phyloP scores from a whole-genome alignment of 2,113 vertebrate genomes.

The Scytalopus superciliaris region DNA sequence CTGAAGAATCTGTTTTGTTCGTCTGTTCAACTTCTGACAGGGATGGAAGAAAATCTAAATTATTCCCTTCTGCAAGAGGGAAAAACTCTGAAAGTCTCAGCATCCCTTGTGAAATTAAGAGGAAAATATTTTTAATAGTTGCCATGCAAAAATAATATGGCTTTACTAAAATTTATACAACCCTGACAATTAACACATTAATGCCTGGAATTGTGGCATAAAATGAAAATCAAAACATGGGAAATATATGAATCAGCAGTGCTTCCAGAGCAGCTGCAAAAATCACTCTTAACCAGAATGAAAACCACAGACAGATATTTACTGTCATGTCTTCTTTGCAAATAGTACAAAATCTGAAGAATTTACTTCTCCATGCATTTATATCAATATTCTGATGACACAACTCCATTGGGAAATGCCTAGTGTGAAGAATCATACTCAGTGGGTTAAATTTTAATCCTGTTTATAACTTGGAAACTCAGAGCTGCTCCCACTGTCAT shows the following conservation, averaged over 20 bases:
- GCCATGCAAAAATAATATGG: slow-evolving; percentile 78
- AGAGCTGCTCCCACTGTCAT: neutral
- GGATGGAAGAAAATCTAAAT: slow-evolving; percentile 85
- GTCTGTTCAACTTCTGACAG: slow-evolving; percentile 86
- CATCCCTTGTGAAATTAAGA: slow-evolving; percentile 83
- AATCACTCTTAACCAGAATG: slow-evolving; percentile 40
- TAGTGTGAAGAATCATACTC: neutral
- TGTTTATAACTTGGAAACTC: neutral
- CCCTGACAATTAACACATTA: slow-evolving; percentile 77
- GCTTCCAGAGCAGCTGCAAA: slow-evolving; percentile 25
- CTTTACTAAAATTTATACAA: slow-evolving; percentile 78
- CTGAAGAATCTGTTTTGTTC: slow-evolving; percentile 88
- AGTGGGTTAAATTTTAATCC: neutral
- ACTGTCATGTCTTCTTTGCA: slow-evolving; percentile 30
- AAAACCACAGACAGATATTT: slow-evolving; percentile 18
- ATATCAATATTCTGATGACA: neutral
- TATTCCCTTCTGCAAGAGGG: slow-evolving; percentile 79
- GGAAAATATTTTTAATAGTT: slow-evolving; percentile 83
- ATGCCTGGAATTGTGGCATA: slow-evolving; percentile 47
- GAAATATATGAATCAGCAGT: slow-evolving; percentile 26
- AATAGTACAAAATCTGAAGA: slow-evolving; percentile 48
- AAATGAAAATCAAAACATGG: slow-evolving; percentile 9
- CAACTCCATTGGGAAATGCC: neutral
- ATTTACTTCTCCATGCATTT: slow-evolving; percentile 30
- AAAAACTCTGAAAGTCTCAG: slow-evolving; percentile 77